phyloP scores from a whole-genome alignment of 2,888 invertebrate genomes.

The Lepidocyrtinus sp. region DNA sequence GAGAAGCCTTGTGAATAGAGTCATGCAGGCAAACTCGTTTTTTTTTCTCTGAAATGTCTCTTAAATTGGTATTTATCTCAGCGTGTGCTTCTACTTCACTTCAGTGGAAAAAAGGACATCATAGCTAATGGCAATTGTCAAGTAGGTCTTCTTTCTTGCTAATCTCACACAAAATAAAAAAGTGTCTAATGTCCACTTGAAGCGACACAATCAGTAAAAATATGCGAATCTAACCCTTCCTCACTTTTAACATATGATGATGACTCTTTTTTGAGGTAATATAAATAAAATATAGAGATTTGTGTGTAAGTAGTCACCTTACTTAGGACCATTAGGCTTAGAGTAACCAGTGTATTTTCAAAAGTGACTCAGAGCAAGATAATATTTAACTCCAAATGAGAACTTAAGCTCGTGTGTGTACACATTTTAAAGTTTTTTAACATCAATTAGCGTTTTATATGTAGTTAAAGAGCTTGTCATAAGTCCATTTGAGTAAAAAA shows the following conservation, averaged over 20 bases:
- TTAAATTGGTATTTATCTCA: conserved; percentile 67
- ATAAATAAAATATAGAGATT: too few species aligned
- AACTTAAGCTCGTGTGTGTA: too few species aligned
- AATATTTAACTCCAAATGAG: too few species aligned
- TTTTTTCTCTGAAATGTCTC: conserved; percentile 60
- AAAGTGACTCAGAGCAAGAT: too few species aligned
- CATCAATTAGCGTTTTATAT: conserved; percentile 42
- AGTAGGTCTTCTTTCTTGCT: conserved; percentile 44
- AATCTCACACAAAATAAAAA: conserved; percentile 30
- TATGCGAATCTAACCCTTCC: too few species aligned
- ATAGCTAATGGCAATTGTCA: conserved; percentile 47
- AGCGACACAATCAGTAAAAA: too few species aligned
- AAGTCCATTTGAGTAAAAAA: not conserved
- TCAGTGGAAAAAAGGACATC: not conserved
- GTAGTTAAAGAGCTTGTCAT: conserved; percentile 9
- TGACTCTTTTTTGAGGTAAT: too few species aligned
- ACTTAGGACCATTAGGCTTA: too few species aligned
- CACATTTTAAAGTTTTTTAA: conserved; percentile 23
- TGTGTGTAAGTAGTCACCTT: too few species aligned
- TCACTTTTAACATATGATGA: too few species aligned
- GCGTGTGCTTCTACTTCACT: conserved; percentile 55
- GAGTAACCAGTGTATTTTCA: too few species aligned
- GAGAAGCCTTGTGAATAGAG: conserved; percentile 23
- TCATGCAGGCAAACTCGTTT: conserved; percentile 44
- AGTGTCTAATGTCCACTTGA: conserved; percentile 50